Evolutionary conservation across 2,797 vertebrate species (phyloP), one percentile per base, ranked within the genome.

Genomic region (Acestrorhynchus altus): DNA sequence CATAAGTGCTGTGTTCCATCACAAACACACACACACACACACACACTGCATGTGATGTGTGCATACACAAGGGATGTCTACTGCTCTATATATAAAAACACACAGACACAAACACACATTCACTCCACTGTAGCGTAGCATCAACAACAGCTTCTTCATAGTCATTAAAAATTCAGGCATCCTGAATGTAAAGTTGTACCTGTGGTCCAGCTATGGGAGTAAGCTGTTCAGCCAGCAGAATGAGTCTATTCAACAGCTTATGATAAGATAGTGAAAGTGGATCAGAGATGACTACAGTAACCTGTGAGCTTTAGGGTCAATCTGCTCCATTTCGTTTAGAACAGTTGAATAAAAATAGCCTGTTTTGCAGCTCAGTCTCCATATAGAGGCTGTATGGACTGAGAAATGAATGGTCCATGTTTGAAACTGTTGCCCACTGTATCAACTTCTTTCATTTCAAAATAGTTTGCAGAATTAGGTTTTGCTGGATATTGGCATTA

Each of bases 1-100:
- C 61, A 65, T 77, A 83, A 83, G 76, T 80, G 71, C 60, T 80
- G 81, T 80, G 76, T 70, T 85, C 70, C 65, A 74, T 80, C 80
- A 79, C 52, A 59, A 40, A 20, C 20, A 79, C 39, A 26, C 51
- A 51, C 72, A 80, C 80, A 79, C 52, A 60, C 46, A 20, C n/a
- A 79, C 39, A 28, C 51, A 51, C 60, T 82, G 76, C 40, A 74
- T 71, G 44, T 71, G 47, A 60, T 74, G 22, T 57, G 22, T 56
- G 63, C n/a, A 39, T 52, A 40, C 72, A 66, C 18, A 59, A 8
- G n/a, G 59, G 35, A 73, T 46, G 22, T 46, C 20, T 51, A 40
- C 57, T 64, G 49, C 46, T 51, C 42, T 70, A 16, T 70, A 31
- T 16, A 26, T 42, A 22, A 39, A 31, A 44, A 70, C 22, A 31